Conservation (phyloP, 2,113 vertebrate species). For the Elgaria multicarinata region DNA sequence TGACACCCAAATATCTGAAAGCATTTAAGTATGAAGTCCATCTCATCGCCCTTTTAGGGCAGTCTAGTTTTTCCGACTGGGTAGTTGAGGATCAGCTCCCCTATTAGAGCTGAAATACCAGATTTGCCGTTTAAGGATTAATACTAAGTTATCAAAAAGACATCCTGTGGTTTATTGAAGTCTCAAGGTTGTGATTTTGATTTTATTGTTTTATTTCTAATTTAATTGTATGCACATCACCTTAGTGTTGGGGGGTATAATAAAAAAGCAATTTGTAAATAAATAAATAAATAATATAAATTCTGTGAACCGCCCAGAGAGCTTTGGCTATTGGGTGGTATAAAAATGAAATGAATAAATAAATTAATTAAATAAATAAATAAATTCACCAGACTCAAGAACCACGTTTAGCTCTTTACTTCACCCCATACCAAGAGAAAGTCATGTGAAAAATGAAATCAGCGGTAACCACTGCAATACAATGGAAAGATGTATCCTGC, state of each 20-base stretch:
- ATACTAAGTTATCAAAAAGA: neutral
- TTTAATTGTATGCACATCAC: neutral
- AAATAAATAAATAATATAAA: too few relatives aligned
- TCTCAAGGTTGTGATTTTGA: neutral
- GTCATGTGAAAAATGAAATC: rapidly evolving
- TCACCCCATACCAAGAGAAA: neutral
- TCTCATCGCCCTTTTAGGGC: slow-evolving; percentile 45
- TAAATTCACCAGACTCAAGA: neutral
- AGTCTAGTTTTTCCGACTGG: slow-evolving; percentile 27
- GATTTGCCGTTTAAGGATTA: neutral
- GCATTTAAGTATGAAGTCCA: slow-evolving; percentile 40
- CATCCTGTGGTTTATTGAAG: neutral
- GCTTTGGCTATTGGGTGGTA: too few relatives aligned
- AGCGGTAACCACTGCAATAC: neutral
- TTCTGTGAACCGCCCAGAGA: too few relatives aligned
- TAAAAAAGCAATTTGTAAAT: too few relatives aligned
- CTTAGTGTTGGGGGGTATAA: neutral
- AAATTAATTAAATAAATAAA: too few relatives aligned
- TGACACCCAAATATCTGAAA: slow-evolving; percentile 44
- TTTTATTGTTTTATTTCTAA: neutral
- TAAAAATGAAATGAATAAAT: too few relatives aligned
- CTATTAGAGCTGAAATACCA: slow-evolving; percentile 18
- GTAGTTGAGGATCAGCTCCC: slow-evolving; percentile 11
- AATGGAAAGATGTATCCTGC: slow-evolving; percentile 38
- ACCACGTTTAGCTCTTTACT: neutral